Base-by-base conservation (phyloP, 2,797 vertebrate genomes). In the Poeciliopsis gracilis region DNA sequence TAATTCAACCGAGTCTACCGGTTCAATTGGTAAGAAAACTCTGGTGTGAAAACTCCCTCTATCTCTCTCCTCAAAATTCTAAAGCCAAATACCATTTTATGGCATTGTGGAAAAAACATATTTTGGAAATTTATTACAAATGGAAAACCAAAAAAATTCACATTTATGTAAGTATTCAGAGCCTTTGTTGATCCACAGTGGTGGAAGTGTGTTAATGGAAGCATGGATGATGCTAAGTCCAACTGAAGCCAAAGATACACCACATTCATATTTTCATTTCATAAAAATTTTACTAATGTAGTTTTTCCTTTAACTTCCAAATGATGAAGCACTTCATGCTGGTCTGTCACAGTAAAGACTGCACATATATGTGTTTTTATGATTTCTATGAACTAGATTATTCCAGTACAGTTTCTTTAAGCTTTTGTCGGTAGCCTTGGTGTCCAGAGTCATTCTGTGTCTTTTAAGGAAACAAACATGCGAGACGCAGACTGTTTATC, bases 391-490 rank as follows among this genome's bases (percentile, higher is more conserved):
- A 43, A 75, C 55, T 30, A 16, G 28, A 23, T 38, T 43, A 13
- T 41, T 70, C 7, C 53, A 79, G 33, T 81, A 77, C 75, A 0
- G 75, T 75, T 72, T 80, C 28, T 66, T 36, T 38, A 9, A 61
- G 43, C 55, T 30, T 57, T 45, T 66, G 3, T 11, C 7, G 25
- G 89, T 73, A 83, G 90, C 84, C 79, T 88, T 87, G 88, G 85
- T 69, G 83, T 88, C 84, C 76, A 75, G 82, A 79, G 69, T 51
- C 49, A 78, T 86, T 80, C 82, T 25, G 88, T 88, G 82, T 86
- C 86, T 93, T 89, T 87, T 82, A 77, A 85, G 77, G 81, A 90
- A 90, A 89, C 89, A 91, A 92, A 92, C 89, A 84, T 82, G 75
- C 74, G 83, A 73, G 86, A 88, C 63, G 81, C 55, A 5, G 80